These are phyloP conservation scores for Chaetura pelagica DNA, from an alignment of 2,113 vertebrate species.

Conservation along the genomic window DNA sequence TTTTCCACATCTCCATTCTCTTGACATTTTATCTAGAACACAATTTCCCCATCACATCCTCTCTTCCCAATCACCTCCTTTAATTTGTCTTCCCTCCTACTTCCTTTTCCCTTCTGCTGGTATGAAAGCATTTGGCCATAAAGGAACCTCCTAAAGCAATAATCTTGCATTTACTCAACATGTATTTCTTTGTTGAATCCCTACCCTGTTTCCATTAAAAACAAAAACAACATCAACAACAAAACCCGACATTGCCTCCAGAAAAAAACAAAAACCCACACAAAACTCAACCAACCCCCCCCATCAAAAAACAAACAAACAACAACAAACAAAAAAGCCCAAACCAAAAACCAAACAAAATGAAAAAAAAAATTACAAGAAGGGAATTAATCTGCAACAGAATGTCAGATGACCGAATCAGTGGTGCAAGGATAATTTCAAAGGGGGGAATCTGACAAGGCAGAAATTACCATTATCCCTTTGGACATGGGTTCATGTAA, in stretches of 20 bases:
- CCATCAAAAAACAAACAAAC: too few relatives aligned
- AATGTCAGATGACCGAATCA: constrained; percentile 39
- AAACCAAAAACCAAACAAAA: too few relatives aligned
- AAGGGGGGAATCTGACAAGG: constrained; percentile 34
- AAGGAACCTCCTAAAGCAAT: not conserved
- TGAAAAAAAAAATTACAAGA: accelerated
- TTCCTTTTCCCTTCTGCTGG: not conserved
- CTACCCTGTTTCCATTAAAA: not conserved
- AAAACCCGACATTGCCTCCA: not conserved
- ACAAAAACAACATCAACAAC: not conserved
- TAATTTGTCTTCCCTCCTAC: not conserved
- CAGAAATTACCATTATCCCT: constrained; percentile 47
- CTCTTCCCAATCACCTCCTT: not conserved
- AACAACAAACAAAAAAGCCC: too few relatives aligned
- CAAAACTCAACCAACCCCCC: too few relatives aligned
- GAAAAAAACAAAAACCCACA: not conserved
- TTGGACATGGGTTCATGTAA: not conserved
- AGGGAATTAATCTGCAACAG: constrained; percentile 33
- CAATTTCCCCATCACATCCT: not conserved
- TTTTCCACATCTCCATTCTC: not conserved
- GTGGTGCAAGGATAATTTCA: constrained; percentile 14
- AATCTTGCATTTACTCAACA: not conserved
- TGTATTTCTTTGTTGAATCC: not conserved
- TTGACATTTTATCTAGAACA: not conserved
- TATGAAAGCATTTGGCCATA: not conserved